Percentiles rank a stretch among this genome's conserved stretches.
phyloP scores from a whole-genome alignment of 2,888 invertebrate genomes.

The Bellardia pandia region DNA sequence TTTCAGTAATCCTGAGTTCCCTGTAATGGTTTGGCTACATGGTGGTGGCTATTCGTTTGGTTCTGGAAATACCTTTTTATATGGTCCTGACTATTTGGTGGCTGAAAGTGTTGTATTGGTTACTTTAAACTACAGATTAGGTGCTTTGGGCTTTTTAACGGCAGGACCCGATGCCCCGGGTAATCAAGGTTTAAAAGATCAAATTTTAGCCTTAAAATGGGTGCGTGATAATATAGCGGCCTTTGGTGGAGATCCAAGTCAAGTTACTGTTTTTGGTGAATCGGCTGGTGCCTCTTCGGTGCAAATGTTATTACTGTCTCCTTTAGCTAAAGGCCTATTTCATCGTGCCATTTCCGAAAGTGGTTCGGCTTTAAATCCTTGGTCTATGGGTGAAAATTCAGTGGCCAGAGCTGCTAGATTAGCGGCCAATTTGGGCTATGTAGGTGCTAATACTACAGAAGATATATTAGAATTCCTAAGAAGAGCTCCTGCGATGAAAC shows the following conservation, averaged over 20 bases:
- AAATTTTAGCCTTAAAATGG: conserved; percentile 87
- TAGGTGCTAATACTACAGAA: conserved; percentile 85
- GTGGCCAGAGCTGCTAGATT: conserved; percentile 85
- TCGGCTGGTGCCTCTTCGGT: conserved; percentile 87
- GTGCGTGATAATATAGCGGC: conserved; percentile 86
- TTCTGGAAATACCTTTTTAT: conserved; percentile 87
- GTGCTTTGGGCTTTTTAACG: conserved; percentile 87
- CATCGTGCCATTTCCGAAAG: conserved; percentile 87
- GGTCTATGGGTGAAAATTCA: conserved; percentile 86
- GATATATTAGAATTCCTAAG: conserved; percentile 86
- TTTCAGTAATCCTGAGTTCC: conserved; percentile 85
- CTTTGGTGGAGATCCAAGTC: conserved; percentile 86
- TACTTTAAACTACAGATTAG: conserved; percentile 87
- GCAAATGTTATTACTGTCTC: conserved; percentile 86
- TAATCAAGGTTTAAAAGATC: conserved; percentile 88
- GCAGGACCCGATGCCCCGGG: conserved; percentile 87
- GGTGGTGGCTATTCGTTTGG: conserved; percentile 88
- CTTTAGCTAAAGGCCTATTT: conserved; percentile 86
- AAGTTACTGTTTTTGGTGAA: conserved; percentile 87
- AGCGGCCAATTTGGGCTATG: conserved; percentile 86
- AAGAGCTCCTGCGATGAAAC: conserved; percentile 86
- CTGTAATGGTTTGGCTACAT: conserved; percentile 89
- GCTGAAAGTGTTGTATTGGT: conserved; percentile 87
- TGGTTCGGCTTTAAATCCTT: conserved; percentile 87
- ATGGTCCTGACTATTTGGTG: conserved; percentile 87